Percentiles rank a stretch among this genome's conserved stretches.
Conservation (phyloP, 1,140 invertebrate genomes). For the Colletes latitarsis region DNA sequence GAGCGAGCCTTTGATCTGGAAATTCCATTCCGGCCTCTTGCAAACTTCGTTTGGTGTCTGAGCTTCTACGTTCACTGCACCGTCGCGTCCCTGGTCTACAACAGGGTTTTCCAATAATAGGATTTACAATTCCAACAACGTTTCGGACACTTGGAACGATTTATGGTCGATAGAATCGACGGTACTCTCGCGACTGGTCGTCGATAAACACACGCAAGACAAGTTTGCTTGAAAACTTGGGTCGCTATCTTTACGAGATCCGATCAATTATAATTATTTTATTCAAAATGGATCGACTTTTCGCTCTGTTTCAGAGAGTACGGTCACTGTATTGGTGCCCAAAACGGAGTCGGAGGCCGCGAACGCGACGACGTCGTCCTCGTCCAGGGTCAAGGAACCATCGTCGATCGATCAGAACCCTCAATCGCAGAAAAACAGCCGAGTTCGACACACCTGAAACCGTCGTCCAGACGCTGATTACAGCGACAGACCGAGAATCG, state of each 20-base stretch:
- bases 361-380: not conserved
- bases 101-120: too few relatives aligned
- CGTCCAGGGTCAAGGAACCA: constrained; percentile 5
- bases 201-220: too few relatives aligned
- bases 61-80: not conserved
- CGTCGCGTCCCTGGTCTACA: not conserved
- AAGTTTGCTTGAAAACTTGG: too few relatives aligned
- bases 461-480: too few relatives aligned
- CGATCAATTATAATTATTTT: too few relatives aligned
- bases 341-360: constrained; percentile 3
- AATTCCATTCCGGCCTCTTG: not conserved
- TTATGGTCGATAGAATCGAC: too few relatives aligned
- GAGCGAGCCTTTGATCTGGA: not conserved
- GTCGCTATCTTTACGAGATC: too few relatives aligned
- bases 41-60: not conserved
- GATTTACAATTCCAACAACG: too few relatives aligned
- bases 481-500: too few relatives aligned
- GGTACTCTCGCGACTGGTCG: too few relatives aligned
- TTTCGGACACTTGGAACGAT: too few relatives aligned
- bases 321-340: not conserved
- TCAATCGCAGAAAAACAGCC: not conserved
- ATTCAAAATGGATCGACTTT: too few relatives aligned
- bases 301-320: constrained; percentile 21
- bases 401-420: constrained; percentile 10
- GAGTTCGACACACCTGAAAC: not conserved